phyloP scores from a whole-genome alignment of 2,888 invertebrate genomes.

The Autographa pulchrina region DNA sequence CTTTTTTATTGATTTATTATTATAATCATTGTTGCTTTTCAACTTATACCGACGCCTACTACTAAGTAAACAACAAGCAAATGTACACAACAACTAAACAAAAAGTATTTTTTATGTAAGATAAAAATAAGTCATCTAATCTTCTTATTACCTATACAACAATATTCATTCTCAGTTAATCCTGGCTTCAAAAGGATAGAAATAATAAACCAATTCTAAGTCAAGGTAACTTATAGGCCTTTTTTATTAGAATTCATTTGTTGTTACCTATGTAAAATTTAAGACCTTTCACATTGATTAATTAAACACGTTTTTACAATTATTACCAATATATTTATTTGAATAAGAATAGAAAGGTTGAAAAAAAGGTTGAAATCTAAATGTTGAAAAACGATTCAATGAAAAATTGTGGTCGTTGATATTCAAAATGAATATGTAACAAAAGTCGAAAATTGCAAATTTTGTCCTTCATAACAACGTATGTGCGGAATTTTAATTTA shows the following conservation, averaged over 20 bases:
- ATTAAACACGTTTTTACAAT: constrained; percentile 26
- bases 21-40: neutral
- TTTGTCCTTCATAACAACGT: constrained; percentile 48
- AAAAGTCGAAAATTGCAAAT: constrained; percentile 25
- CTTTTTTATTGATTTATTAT: neutral
- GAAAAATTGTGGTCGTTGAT: neutral
- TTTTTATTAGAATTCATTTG: constrained; percentile 39
- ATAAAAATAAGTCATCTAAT: neutral
- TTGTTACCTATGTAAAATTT: constrained; percentile 27
- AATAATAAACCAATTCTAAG: constrained; percentile 34
- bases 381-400: neutral
- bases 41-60: neutral
- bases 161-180: constrained; percentile 20
- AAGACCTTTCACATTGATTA: constrained; percentile 30
- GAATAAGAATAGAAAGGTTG: neutral
- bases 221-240: constrained; percentile 25
- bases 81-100: neutral
- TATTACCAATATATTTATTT: neutral
- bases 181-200: constrained; percentile 30
- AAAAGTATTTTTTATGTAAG: neutral
- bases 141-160: constrained; percentile 10
- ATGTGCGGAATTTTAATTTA: constrained; percentile 79
- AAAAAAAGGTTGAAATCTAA: neutral
- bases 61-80: neutral
- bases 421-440: constrained; percentile 5